Percentiles rank a stretch among this genome's conserved stretches.
Evolutionary conservation across 2,113 vertebrate genomes (phyloP).

Genomic region (Sinosuthora webbiana): DNA sequence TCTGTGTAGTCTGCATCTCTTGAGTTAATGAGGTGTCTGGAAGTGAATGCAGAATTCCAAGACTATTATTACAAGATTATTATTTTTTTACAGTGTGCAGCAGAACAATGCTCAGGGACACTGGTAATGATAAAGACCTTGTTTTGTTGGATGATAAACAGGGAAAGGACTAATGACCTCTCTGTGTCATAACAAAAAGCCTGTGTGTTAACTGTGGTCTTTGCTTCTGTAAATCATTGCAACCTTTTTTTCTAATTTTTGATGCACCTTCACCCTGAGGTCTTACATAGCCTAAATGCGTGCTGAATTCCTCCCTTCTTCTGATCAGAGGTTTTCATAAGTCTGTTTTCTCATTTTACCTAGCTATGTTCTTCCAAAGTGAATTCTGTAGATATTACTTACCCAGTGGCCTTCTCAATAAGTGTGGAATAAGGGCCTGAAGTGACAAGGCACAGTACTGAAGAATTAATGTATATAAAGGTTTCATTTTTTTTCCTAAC

Average conservation of each 20-base stretch:
- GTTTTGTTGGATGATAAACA: background rate
- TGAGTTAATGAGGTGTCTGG: slow-evolving; percentile 17
- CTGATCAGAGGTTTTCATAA: background rate
- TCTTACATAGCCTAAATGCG: background rate
- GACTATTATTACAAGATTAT: background rate
- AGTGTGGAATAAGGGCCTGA: background rate
- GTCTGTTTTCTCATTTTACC: background rate
- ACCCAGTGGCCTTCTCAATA: background rate
- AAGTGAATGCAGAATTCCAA: slow-evolving; percentile 23
- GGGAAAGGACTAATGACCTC: background rate
- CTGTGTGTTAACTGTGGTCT: background rate
- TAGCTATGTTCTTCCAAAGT: background rate
- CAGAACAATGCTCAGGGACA: background rate
- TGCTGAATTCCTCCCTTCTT: background rate
- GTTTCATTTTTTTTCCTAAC: background rate
- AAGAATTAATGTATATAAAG: background rate
- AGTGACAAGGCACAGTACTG: background rate
- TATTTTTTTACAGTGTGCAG: background rate
- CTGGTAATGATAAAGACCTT: background rate
- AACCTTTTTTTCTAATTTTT: slow-evolving; percentile 30
- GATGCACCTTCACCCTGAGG: background rate
- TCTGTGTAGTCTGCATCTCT: background rate
- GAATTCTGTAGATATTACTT: background rate
- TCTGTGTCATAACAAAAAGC: background rate
- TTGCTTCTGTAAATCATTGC: background rate